phyloP scores from a whole-genome alignment of 37 sponge, comb jelly and placozoan species.

The Ephydatia muelleri region DNA sequence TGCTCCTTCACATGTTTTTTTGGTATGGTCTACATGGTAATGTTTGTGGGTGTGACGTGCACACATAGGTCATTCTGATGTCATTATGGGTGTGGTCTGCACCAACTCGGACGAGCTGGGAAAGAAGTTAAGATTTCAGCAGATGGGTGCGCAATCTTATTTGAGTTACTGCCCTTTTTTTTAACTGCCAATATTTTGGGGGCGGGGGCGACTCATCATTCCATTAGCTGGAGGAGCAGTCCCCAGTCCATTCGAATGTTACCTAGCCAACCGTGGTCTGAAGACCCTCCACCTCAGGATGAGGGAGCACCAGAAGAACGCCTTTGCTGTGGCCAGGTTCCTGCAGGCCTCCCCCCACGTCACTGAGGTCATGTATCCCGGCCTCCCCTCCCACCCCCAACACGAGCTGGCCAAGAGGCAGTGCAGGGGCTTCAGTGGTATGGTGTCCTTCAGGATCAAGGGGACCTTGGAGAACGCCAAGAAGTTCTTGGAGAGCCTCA shows the following conservation, averaged over 20 bases:
- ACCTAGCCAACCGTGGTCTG: slow-evolving; percentile 91
- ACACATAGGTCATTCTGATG: slow-evolving; percentile 88
- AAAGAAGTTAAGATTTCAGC: slow-evolving; percentile 72
- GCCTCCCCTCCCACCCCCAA: slow-evolving; percentile 94
- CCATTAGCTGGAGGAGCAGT: slow-evolving; percentile 80
- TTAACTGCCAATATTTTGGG: no score
- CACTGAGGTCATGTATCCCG: slow-evolving; percentile 79
- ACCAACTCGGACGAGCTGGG: slow-evolving; percentile 77
- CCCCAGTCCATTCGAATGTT: slow-evolving; percentile 97
- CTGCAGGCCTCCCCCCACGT: slow-evolving; percentile 69
- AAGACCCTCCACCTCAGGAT: slow-evolving; percentile 94
- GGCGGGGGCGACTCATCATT: no score
- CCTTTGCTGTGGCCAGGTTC: slow-evolving; percentile 79
- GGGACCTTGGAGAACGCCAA: slow-evolving; percentile 70
- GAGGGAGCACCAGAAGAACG: slow-evolving; percentile 91
- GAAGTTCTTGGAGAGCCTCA: slow-evolving; percentile 79
- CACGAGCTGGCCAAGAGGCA: slow-evolving; percentile 89
- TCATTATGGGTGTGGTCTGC: slow-evolving; percentile 88
- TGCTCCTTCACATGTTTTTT: no score
- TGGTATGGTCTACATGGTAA: no score
- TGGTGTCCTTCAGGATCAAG: slow-evolving; percentile 89
- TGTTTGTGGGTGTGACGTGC: not conserved
- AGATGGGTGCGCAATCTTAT: slow-evolving; percentile 46
- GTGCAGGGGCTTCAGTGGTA: slow-evolving; percentile 93
- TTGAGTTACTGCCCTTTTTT: no score